phyloP scores from a whole-genome alignment of 2,113 vertebrate genomes.

The Brienomyrus longianalis region DNA sequence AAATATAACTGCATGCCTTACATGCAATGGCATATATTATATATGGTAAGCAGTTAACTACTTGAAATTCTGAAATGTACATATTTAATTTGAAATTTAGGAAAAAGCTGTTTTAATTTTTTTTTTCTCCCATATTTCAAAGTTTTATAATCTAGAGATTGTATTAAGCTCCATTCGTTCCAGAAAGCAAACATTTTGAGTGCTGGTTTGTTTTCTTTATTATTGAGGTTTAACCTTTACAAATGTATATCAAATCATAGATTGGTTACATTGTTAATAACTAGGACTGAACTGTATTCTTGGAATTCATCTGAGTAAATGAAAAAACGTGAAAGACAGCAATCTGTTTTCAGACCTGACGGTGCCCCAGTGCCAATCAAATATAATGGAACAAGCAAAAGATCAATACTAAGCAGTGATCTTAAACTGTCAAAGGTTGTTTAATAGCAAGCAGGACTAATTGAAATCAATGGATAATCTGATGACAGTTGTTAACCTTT shows the following conservation, averaged over 20 bases:
- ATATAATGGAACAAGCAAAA: constrained; percentile 57
- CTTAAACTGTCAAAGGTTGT: constrained; percentile 64
- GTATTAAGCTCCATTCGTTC: neutral
- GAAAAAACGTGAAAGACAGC: constrained; percentile 30
- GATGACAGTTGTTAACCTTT: constrained; percentile 65
- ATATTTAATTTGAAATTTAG: neutral
- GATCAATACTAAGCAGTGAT: constrained; percentile 63
- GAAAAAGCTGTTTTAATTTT: neutral
- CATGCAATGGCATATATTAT: neutral
- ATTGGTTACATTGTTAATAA: constrained; percentile 44
- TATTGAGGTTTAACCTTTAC: constrained; percentile 41
- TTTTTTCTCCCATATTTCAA: neutral
- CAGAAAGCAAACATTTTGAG: neutral
- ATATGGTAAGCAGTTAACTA: neutral
- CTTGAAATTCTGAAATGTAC: neutral
- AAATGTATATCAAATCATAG: constrained; percentile 21
- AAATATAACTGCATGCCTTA: neutral
- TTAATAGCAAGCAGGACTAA: constrained; percentile 61
- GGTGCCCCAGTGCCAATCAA: constrained; percentile 50
- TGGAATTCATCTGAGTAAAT: constrained; percentile 20
- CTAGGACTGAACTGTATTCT: constrained; percentile 34
- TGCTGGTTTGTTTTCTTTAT: constrained; percentile 23
- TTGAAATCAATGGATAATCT: constrained; percentile 76
- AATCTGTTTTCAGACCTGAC: constrained; percentile 47
- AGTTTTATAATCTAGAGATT: neutral